Conservation (phyloP, 2,888 invertebrate species). For the Volucella inanis region DNA sequence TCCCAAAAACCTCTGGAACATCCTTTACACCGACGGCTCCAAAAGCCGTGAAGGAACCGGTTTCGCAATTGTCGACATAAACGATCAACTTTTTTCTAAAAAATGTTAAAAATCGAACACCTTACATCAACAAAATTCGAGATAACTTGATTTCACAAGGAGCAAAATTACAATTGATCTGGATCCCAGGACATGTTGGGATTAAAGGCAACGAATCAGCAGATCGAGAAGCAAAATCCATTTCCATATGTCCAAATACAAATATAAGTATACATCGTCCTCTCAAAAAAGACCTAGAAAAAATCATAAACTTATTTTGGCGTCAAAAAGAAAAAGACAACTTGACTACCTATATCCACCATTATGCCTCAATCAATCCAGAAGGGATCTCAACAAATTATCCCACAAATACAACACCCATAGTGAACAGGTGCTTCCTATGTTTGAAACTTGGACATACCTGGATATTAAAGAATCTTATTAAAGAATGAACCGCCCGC, state of each 20-base stretch:
- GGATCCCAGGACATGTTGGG: background rate
- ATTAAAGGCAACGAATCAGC: background rate
- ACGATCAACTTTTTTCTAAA: background rate
- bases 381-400: too few relatives aligned
- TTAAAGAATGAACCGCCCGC: too few relatives aligned
- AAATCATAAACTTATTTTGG: background rate
- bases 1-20: background rate
- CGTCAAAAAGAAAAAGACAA: background rate
- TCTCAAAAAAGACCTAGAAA: background rate
- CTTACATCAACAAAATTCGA: conserved; percentile 11
- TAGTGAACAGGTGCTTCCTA: too few relatives aligned
- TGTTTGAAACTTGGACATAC: too few relatives aligned
- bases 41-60: background rate
- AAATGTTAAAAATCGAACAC: conserved; percentile 1
- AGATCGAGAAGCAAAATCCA: background rate
- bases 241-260: background rate
- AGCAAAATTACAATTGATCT: background rate
- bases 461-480: too few relatives aligned
- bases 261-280: background rate
- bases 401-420: too few relatives aligned
- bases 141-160: conserved; percentile 1
- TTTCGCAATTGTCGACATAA: background rate
- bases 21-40: background rate
- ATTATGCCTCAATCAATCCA: too few relatives aligned
- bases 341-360: too few relatives aligned